Base-by-base conservation (phyloP, 2,113 vertebrate species). In the Mastomys coucha region DNA sequence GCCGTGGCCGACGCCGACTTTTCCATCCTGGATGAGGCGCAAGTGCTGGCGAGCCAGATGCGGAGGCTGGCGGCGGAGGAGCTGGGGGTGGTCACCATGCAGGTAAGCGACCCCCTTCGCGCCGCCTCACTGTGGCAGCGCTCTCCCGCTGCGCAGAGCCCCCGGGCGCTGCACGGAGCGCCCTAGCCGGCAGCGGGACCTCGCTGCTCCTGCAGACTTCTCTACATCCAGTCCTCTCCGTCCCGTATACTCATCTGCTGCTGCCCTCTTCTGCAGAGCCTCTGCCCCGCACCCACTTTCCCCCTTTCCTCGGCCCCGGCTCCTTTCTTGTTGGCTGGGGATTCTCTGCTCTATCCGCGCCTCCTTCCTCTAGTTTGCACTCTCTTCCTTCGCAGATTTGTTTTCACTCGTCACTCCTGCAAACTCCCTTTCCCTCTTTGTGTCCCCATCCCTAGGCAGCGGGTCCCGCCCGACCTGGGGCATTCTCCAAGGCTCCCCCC, bases 21-120 rank as follows among this genome's bases (percentile, higher is more conserved):
- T 98, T 99, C 99, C 93, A 99, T 99, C 98, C 98, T 99, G 98
- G 99, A 99, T 60, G 99, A 99, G 88, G 99, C 99, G 76, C 99
- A 99, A 98, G 99, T 99, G 95, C 97, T 99, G 98, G 99, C 99
- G 58, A 98, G 98, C 39, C 99, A 99, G 97, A 99, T 99, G 99
- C 99, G 99, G 86, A 99, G 99, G 93, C 99, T 99, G 63, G 99
- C 99, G n/a, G 98, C 99, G 0, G 99, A 99, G 98, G 99, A 99
- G 98, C 99, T 99, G 95, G 99, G 99, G 92, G 99, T 99, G 63
- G 99, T 99, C 96, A 99, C 99, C 14, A 99, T 99, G 99, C 99
- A 99, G 99, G 99, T 99, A 99, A 98, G 80, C n/a, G 78, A 72
- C 91, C 93, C 45, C n/a, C 77, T 20, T n/a, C 10, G 33, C 91